phyloP scores from a whole-genome alignment of 1,140 invertebrate genomes.

The Drosophila sucinea region DNA sequence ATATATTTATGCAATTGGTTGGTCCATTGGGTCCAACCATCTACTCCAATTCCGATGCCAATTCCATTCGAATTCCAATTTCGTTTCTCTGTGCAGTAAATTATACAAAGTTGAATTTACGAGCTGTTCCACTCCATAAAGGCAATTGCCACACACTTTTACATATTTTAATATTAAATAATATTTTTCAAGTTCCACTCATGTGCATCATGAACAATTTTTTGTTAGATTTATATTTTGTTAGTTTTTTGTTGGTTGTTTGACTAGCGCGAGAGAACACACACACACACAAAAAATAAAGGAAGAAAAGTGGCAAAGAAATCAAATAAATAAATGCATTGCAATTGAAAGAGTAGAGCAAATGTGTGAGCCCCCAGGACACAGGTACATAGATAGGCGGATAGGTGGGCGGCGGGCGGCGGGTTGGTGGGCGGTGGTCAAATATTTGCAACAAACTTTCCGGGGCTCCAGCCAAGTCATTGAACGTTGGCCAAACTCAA shows the following conservation, averaged over 20 bases:
- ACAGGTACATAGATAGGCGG: neutral
- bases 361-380: conserved; percentile 43
- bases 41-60: conserved; percentile 29
- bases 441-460: conserved; percentile 80
- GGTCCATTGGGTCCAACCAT: conserved; percentile 19
- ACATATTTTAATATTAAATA: conserved; percentile 63
- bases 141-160: conserved; percentile 37
- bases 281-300: neutral
- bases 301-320: conserved; percentile 33
- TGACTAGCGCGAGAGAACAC: conserved; percentile 30
- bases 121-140: conserved; percentile 46
- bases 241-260: conserved; percentile 35
- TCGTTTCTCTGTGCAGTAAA: conserved; percentile 37
- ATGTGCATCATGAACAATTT: conserved; percentile 40
- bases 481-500: conserved; percentile 73
- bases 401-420: neutral
- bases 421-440: conserved; percentile 49
- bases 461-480: conserved; percentile 65
- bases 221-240: conserved; percentile 13
- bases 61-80: conserved; percentile 24
- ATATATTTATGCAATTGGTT: conserved; percentile 12
- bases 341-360: conserved; percentile 48
- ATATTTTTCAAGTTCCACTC: conserved; percentile 60
- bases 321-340: conserved; percentile 79
- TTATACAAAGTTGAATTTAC: conserved; percentile 74